phyloP scores from a whole-genome alignment of 2,113 vertebrate species.

The Onychorhynchus coronatus region DNA sequence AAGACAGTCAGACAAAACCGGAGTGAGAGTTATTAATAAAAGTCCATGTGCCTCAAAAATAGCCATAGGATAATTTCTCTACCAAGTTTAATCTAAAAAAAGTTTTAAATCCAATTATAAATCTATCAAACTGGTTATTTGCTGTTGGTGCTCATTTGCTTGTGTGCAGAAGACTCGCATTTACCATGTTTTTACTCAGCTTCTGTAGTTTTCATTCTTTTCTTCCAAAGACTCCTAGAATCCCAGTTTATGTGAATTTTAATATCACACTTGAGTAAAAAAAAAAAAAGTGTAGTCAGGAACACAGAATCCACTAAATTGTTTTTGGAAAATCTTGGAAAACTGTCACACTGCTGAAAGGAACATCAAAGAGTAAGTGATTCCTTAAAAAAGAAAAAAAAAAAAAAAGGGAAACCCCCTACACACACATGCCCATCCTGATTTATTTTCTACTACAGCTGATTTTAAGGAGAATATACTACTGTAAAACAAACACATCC shows the following conservation, averaged over 20 bases:
- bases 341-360: not conserved
- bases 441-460: not conserved
- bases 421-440: not conserved
- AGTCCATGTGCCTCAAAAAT: not conserved
- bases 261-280: not conserved
- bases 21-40: not conserved
- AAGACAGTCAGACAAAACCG: not conserved
- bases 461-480: not conserved
- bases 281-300: not conserved
- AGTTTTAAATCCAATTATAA: not conserved
- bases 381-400: not conserved
- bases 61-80: not conserved
- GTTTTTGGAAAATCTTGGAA: slow-evolving; percentile 2
- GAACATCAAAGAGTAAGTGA: not conserved
- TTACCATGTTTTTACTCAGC: not conserved
- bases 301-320: not conserved
- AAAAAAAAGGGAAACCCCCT: not conserved
- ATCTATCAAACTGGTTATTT: not conserved
- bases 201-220: not conserved
- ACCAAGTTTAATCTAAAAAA: not conserved
- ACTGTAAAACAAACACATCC: not conserved
- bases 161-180: fast-evolving
- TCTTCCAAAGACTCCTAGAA: not conserved
- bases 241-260: not conserved
- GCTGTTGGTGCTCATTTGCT: not conserved